Evolutionary conservation across 2,888 invertebrate genomes (phyloP).

Genomic region (Beris morrisii): DNA sequence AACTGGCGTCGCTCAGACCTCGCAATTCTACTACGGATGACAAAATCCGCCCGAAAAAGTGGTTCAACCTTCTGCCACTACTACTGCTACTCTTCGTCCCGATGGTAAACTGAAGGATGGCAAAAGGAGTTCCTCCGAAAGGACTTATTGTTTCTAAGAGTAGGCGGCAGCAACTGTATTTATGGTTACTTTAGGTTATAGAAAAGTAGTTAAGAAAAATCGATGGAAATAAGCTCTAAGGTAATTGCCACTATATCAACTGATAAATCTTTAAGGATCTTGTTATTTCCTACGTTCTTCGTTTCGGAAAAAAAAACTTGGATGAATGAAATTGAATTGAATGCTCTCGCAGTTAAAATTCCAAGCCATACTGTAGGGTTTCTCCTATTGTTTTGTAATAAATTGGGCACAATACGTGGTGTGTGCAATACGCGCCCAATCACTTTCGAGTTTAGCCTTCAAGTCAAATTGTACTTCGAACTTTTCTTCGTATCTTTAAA

Average conservation of each 20-base stretch:
- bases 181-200: slow-evolving; percentile 20
- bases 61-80: slow-evolving; percentile 3
- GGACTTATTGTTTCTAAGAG: slow-evolving; percentile 38
- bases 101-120: slow-evolving; percentile 28
- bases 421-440: too few species aligned
- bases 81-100: slow-evolving; percentile 15
- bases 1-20: slow-evolving; percentile 53
- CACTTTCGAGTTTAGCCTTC: too few species aligned
- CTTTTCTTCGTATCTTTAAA: too few species aligned
- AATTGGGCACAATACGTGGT: too few species aligned
- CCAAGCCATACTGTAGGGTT: too few species aligned
- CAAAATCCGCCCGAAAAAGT: slow-evolving; percentile 42
- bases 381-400: too few species aligned
- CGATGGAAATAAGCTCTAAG: slow-evolving; percentile 11
- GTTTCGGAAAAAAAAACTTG: too few species aligned
- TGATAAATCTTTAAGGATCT: slow-evolving; percentile 9
- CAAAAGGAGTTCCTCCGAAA: slow-evolving; percentile 34
- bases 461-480: too few species aligned
- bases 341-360: too few species aligned
- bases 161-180: slow-evolving; percentile 10
- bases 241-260: slow-evolving; percentile 28
- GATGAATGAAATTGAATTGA: too few species aligned
- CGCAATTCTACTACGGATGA: slow-evolving; percentile 56
- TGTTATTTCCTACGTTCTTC: neutral
- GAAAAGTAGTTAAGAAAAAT: slow-evolving; percentile 5